Evolutionary conservation across 92 coral and sea anemone genomes (phyloP).

Genomic region (Heliopora coerulea): DNA sequence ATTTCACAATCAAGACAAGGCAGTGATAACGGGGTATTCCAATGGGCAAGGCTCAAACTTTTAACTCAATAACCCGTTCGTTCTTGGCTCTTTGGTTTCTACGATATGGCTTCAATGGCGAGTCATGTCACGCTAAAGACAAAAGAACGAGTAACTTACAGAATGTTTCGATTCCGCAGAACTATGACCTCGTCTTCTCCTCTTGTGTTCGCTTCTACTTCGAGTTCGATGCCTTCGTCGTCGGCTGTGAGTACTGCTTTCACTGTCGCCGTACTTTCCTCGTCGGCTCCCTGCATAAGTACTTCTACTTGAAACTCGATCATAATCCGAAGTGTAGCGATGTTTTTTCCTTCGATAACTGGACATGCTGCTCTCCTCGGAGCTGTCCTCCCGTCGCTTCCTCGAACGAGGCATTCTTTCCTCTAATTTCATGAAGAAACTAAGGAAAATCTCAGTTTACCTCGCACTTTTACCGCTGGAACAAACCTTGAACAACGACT

Average conservation of each 20-base stretch:
- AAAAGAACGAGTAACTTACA: slow-evolving; percentile 7
- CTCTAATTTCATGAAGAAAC: slow-evolving; percentile 29
- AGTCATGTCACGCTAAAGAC: too few relatives aligned
- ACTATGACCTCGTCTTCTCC: slow-evolving; percentile 47
- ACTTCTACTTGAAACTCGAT: slow-evolving; percentile 69
- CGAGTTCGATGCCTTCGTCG: slow-evolving; percentile 59
- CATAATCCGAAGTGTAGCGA: slow-evolving; percentile 23
- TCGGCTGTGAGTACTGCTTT: slow-evolving; percentile 56
- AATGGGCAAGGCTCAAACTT: too few relatives aligned
- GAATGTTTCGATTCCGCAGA: slow-evolving; percentile 7
- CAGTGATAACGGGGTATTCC: too few relatives aligned
- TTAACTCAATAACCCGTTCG: too few relatives aligned
- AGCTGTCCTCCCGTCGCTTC: slow-evolving; percentile 22
- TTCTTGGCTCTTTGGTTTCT: too few relatives aligned
- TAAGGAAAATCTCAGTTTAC: neutral
- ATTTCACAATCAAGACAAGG: too few relatives aligned
- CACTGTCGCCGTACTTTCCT: slow-evolving; percentile 41
- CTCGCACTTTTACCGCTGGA: neutral
- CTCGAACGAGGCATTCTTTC: slow-evolving; percentile 37
- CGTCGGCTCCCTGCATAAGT: slow-evolving; percentile 57
- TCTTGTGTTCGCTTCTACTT: slow-evolving; percentile 61
- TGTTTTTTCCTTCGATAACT: slow-evolving; percentile 8
- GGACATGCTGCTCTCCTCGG: slow-evolving; percentile 24
- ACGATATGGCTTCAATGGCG: too few relatives aligned
- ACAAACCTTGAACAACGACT: neutral